Conservation (phyloP, 2,113 vertebrate genomes). For the Empidonax alnorum region DNA sequence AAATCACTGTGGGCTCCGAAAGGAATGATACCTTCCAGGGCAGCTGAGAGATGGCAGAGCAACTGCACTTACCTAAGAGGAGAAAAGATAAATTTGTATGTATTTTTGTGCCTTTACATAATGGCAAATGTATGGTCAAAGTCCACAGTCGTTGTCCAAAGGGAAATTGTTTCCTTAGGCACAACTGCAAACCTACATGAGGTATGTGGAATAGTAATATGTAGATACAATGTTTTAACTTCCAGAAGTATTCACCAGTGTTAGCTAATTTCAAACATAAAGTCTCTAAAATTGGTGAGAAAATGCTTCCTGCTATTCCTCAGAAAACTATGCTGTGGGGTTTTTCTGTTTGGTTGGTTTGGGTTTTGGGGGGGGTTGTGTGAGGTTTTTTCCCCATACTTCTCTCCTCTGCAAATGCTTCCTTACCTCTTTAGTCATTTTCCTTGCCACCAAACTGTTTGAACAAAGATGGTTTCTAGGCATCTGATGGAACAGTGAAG, state of each 20-base stretch:
- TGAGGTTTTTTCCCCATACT: background rate
- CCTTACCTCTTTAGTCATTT: background rate
- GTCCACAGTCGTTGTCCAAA: background rate
- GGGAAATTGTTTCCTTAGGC: background rate
- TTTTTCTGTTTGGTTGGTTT: background rate
- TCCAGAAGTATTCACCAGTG: background rate
- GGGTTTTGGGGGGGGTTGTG: background rate
- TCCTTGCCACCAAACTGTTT: background rate
- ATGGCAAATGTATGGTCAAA: background rate
- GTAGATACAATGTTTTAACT: background rate
- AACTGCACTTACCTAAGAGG: background rate
- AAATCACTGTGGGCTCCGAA: background rate
- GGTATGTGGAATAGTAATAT: background rate
- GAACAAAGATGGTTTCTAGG: background rate
- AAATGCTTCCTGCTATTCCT: background rate
- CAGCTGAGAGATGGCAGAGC: background rate
- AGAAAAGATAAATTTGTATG: background rate
- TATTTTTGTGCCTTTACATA: background rate
- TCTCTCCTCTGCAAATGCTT: background rate
- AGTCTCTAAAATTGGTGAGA: background rate
- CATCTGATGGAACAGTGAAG: background rate
- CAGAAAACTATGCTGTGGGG: background rate
- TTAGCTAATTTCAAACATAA: background rate
- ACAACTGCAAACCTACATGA: rapidly evolving
- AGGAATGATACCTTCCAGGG: background rate